Base-by-base conservation (phyloP, 2,888 invertebrate genomes). In the Polymixis lichenea region DNA sequence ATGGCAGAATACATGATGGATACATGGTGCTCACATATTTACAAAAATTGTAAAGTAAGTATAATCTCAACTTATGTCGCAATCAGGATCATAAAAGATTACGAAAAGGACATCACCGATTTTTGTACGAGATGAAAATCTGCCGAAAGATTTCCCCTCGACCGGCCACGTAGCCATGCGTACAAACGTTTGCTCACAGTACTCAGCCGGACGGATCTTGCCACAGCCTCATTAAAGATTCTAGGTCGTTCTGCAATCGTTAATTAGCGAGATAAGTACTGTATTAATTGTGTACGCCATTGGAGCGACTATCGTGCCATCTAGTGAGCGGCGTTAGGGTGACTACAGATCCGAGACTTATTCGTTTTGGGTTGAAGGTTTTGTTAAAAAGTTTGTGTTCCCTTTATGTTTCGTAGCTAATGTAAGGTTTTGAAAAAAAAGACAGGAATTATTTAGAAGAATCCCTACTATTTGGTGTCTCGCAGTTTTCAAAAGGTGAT, bases 281-380 rank as follows among this genome's bases (percentile, higher is more conserved):
- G 95, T 95, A 96, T 96, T 96, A 96, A 96, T 96, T 96, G 95
- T 94, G 93, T 95, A 93, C 93, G 94, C 94, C 95, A 95, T 94
- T 95, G 94, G 94, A 91, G 85, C 89, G 69, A 82, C 89, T 95
- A 95, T 95, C 96, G 92, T 90, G 89, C 90, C 92, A 95, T 95
- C 94, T 93, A 84, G 88, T 82, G 86, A 88, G 74, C 74, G 88
- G 83, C 65, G 68, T 86, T 78, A 85, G 83, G 83, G 70, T 62
- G 73, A 17, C 62, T 73, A 25, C 80, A 80, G 75, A 80, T 62
- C 38, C 49, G 64, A 56, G 55, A 60, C 32, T 51, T 56, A 67
- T 65, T 77, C 22, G 60, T 70, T 60, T 65, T 55, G 28, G 43
- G 72, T 64, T 78, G 66, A 61, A 75, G 73, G 64, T 62, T 66